Base-by-base conservation (phyloP, 2,797 vertebrate species). In the Sphaeramia orbicularis region DNA sequence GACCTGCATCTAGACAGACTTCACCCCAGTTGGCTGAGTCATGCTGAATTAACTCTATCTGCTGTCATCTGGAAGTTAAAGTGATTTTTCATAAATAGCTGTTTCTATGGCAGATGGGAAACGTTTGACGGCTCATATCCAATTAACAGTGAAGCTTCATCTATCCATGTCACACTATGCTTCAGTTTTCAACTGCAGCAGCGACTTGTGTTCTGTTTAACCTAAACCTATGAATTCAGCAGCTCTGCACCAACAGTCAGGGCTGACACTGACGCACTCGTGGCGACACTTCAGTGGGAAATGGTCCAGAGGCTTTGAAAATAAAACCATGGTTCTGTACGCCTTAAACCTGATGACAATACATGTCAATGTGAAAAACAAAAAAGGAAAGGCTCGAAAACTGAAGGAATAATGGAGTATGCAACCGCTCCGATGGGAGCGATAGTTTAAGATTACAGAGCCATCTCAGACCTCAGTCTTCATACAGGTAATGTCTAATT, bases 391-490 rank as follows among this genome's bases (percentile, higher is more conserved):
- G 74, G 70, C 51, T 30, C 63, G 74, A 86, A 76, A 70, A 74
- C 30, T 66, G 61, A 75, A 61, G 60, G 75, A 83, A 71, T 76
- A 45, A 76, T n/a, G 87, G 90, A 78, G 71, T 78, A 74, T 83
- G 73, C 71, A 69, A 76, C 30, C 13, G 87, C 93, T 93, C 92
- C 85, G 80, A 94, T 90, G 83, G 91, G 93, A 95, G 91, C 91
- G 36, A 91, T 85, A 90, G 83, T 41, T 50, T 66, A 81, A 76
- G 83, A 91, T 92, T 89, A 93, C 92, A 90, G 78, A 92, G 88
- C 91, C 91, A 81, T 81, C 68, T 94, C 93, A 91, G 93, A 94
- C 89, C 74, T 62, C 10, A 42, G 93, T 92, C 93, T 87, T 94
- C 93, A 94, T 94, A 85, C 84, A 90, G 93, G 93, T 87, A 89